Base-by-base conservation (phyloP, 1,140 invertebrate species). In the Littorina saxatilis region DNA sequence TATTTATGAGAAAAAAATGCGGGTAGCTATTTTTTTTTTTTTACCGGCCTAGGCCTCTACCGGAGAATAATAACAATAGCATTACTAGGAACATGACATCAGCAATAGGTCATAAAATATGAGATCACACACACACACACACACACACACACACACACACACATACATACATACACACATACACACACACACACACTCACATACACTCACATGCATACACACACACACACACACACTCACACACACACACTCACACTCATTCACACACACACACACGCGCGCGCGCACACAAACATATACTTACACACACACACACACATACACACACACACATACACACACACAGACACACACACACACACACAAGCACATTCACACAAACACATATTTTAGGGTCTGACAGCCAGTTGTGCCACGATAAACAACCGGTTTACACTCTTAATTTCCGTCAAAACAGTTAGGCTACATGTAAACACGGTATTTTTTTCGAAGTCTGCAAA, bases 181-280 rank as follows among this genome's bases (percentile, higher is more conserved):
- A 27, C 58, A 63, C 23, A 63, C 58, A 63, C 58, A 32, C 58
- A 63, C 23, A 63, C 58, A 63, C 58, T 11, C 58, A 63, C 58
- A 63, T 23, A 27, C 58, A 63, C 58, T 11, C 29, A n/a, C 58
- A 63, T 23, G 23, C 58, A 63, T 23, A 63, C 29, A 63, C 58
- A 63, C 23, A 63, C 23, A 63, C 29, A 27, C 58, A 63, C 58
- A 63, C 58, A 63, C 58, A 63, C 23, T 9, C 58, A 32, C 29
- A 63, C 29, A 63, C 58, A 7, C 58, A 63, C 23, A 63, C 7
- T 11, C 58, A 63, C 29, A 27, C 58, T 11, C 7, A 23, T 23
- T 7, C 58, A 63, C 58, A 63, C 23, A 63, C n/a, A 63, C 58
- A 63, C 23, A 63, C 58, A 63, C 29, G 23, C 58, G 7, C 7